These are phyloP conservation scores for Chionodraco myersi DNA, from an alignment of 2,113 vertebrate species.

Conservation along the genomic window DNA sequence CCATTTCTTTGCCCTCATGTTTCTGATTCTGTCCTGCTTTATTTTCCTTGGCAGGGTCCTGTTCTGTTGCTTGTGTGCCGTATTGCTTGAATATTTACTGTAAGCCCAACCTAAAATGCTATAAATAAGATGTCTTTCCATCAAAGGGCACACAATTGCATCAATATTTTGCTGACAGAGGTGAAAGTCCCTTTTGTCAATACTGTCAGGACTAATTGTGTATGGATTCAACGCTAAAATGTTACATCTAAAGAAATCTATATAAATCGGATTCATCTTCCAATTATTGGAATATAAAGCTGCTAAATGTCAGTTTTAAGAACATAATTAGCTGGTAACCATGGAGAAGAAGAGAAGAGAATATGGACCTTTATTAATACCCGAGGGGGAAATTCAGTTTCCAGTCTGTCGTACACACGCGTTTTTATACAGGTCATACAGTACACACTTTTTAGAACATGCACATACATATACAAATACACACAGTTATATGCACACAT, in stretches of 20 bases:
- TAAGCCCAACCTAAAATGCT: not conserved
- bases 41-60: not conserved
- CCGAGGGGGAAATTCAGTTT: too few relatives aligned
- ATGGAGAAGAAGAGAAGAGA: not conserved
- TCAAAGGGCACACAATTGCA: not conserved
- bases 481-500: too few relatives aligned
- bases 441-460: too few relatives aligned
- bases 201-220: not conserved
- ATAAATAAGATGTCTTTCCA: not conserved
- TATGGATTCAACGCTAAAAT: not conserved
- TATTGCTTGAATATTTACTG: not conserved
- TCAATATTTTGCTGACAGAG: not conserved
- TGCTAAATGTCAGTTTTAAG: not conserved
- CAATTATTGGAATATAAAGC: not conserved
- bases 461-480: too few relatives aligned
- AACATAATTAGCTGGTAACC: not conserved
- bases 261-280: not conserved
- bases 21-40: slow-evolving; percentile 10
- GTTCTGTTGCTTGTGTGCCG: not conserved
- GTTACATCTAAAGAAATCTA: not conserved
- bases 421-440: too few relatives aligned
- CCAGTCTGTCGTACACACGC: too few relatives aligned
- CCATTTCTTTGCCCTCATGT: not conserved
- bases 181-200: not conserved
- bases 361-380: too few relatives aligned